Base-by-base conservation (phyloP, 53 echinoderm and acorn worm genomes). In the Hippasteria phrygiana region DNA sequence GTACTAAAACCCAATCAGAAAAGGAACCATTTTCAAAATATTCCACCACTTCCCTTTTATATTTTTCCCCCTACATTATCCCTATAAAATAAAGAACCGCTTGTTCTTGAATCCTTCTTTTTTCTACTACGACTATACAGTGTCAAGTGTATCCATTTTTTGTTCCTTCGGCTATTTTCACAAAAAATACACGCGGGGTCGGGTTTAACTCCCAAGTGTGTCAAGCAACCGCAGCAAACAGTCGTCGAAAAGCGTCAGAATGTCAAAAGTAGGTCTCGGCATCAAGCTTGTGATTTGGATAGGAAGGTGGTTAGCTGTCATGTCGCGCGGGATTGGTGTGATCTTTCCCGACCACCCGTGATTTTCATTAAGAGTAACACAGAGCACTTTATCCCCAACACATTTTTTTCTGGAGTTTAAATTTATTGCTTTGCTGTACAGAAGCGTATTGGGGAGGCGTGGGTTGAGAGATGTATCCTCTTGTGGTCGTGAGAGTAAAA, bases 341-440 rank as follows among this genome's bases (percentile, higher is more conserved):
- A 67, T 67, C 36, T 47, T 47, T 26, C 32, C 38, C 36, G 85
- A 85, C 85, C 85, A 85, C 85, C 85, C 85, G 53, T 48, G 48
- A 85, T 50, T 69, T 71, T 85, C 85, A 85, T 85, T 85, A 85
- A 69, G 81, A 27, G 27, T 35, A 67, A 33, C 13, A 20, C 54
- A 26, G 20, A 26, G 59, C 8, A 59, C 26, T 59, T 2, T 20
- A 22, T 59, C 59, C 20, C 2, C 51, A 22, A 20, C 26, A 17
- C n/a, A 24, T 18, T 3, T 59, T n/a, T 5, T n/a, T 26, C 20
- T 8, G 26, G 3, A 4, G 59, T 59, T 59, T 17, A 26, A 8
- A 59, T 59, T 59, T 14, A 24, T 59, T 59, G n/a, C 59, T 9
- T 7, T 11, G 46, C n/a, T n/a, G n/a, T n/a, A n/a, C n/a, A n/a